Base-by-base conservation (phyloP, 1,140 invertebrate genomes). In the Galleria mellonella region DNA sequence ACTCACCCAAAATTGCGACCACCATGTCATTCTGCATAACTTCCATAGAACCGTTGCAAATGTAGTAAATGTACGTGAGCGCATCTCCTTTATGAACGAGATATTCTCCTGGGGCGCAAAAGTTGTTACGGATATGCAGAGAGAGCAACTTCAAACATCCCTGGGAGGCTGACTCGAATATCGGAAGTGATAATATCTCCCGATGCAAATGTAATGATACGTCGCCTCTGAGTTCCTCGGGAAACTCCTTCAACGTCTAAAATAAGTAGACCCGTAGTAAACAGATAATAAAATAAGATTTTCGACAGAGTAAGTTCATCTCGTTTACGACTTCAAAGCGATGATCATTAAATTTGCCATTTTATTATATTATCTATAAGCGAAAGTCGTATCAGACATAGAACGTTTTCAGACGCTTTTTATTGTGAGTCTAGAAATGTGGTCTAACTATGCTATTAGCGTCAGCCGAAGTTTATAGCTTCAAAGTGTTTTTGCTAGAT, bases 11-110 rank as follows among this genome's bases (percentile, higher is more conserved):
- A 72, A 99, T 99, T 35, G 98, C 98, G 11, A 99, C 97, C 36
- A 99, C 98, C 93, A 98, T 98, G 50, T 94, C 94, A 72, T 99
- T 95, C 79, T 98, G 97, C 48, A 99, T 93, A 29, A 99, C 97
- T 87, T 99, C 98, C 93, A 99, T 99, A 4, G 97, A 98, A 3
- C 98, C 98, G 63, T 98, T 97, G 78, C 96, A 98, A 28, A 98
- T 91, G 76, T 98, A 98, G 87, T 98, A 98, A 56, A 99, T 94
- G 59, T 97, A 97, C 31, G 95, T 94, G 0, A 99, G 90, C 1
- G 98, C 97, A 75, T 99, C 98, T 12, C 98, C 97, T 86, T 96
- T 94, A 85, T 99, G 97, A 11, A 99, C 94, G 9, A 99, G 89
- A 73, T 95, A 99, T 83, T 99, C 98, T 28, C 97, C 98, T 2